Conservation (phyloP, 2,113 vertebrate genomes). For the Mobula hypostoma region DNA sequence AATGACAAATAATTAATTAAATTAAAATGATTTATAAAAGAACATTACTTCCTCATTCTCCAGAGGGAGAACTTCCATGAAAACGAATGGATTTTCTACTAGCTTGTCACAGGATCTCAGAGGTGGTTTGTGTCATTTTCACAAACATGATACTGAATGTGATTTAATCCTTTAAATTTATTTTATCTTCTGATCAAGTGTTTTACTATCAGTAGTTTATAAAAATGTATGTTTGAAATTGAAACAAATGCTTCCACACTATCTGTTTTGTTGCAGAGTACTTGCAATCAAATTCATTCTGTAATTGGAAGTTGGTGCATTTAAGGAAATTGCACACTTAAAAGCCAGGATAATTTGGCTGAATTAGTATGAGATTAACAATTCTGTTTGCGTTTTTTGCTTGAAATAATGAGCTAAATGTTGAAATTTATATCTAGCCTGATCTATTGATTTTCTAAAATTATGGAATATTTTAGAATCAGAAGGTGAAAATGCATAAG, state of each 20-base stretch:
- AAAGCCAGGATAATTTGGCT: background rate
- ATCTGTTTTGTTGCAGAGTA: background rate
- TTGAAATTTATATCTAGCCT: background rate
- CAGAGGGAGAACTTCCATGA: too few species aligned
- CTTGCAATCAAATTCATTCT: background rate
- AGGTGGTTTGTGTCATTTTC: background rate
- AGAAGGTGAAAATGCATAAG: background rate
- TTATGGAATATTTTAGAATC: background rate
- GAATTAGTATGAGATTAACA: background rate
- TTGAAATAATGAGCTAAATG: background rate
- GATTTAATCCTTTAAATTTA: background rate
- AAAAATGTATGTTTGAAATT: background rate
- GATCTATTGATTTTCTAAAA: background rate
- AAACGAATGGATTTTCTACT: too few species aligned
- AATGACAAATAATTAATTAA: too few species aligned
- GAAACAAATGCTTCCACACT: background rate
- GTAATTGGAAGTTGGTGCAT: background rate
- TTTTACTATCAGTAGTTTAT: background rate
- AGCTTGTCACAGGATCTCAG: too few species aligned
- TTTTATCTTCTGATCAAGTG: background rate
- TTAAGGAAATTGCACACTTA: background rate
- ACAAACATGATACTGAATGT: background rate
- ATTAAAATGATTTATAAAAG: too few species aligned
- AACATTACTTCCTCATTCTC: too few species aligned
- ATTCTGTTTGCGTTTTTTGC: background rate